Conservation (phyloP, 2,113 vertebrate species). For the Leptobrachium leishanense region DNA sequence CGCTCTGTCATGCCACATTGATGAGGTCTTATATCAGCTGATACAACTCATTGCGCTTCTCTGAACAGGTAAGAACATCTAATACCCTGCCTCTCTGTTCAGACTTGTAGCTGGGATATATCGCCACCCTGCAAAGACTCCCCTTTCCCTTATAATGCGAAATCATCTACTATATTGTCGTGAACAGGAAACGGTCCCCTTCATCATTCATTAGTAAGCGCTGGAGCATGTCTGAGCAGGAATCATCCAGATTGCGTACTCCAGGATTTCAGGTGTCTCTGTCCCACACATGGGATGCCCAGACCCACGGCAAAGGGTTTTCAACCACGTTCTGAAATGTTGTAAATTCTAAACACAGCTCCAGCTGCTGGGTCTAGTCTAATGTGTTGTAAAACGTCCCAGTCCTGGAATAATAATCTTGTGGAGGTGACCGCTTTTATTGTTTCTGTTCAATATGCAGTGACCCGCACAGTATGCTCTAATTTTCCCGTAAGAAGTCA, state of each 20-base stretch:
- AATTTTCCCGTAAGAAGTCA: too few relatives aligned
- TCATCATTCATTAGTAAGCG: slow-evolving; percentile 26
- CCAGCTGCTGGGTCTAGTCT: not conserved
- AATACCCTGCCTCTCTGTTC: not conserved
- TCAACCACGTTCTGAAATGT: slow-evolving; percentile 21
- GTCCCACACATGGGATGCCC: slow-evolving; percentile 6
- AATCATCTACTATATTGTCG: not conserved
- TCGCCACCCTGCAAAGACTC: not conserved
- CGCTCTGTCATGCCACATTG: not conserved
- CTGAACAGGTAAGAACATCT: not conserved
- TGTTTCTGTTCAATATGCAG: too few relatives aligned
- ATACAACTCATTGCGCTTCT: not conserved
- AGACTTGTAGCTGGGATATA: not conserved
- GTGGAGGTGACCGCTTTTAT: too few relatives aligned
- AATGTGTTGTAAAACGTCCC: too few relatives aligned
- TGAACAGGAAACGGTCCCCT: not conserved
- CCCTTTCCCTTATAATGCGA: too few relatives aligned
- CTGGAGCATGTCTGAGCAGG: slow-evolving; percentile 28
- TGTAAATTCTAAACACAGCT: not conserved
- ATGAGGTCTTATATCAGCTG: not conserved
- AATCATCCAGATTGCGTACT: not conserved
- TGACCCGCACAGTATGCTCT: too few relatives aligned
- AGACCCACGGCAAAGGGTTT: not conserved
- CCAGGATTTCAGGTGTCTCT: slow-evolving; percentile 9
- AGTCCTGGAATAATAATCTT: too few relatives aligned